These are phyloP conservation scores for Mungos mungo DNA, from an alignment of 2,113 vertebrate species.

Conservation along the genomic window DNA sequence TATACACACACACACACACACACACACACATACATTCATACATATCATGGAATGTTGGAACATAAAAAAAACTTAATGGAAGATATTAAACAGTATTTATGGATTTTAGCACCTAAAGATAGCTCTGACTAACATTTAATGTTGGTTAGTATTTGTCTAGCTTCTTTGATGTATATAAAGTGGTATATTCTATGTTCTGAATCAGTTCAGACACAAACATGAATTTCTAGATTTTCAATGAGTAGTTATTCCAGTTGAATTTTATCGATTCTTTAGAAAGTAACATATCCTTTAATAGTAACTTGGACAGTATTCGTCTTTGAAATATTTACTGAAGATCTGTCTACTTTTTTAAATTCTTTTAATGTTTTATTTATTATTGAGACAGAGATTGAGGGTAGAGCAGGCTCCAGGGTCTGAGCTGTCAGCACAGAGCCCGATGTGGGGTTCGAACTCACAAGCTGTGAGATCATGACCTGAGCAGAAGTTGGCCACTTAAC, in stretches of 20 bases:
- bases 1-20: too few relatives aligned
- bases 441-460: too few relatives aligned
- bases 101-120: not conserved
- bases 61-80: not conserved
- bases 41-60: not conserved
- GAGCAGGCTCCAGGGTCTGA: too few relatives aligned
- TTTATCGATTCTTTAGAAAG: not conserved
- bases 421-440: too few relatives aligned
- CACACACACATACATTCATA: not conserved
- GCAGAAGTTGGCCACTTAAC: too few relatives aligned
- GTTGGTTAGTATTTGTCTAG: not conserved
- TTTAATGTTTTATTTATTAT: too few relatives aligned
- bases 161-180: not conserved
- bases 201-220: not conserved
- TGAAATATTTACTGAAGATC: not conserved
- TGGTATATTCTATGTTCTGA: not conserved
- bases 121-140: not conserved
- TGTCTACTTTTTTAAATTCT: not conserved
- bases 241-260: not conserved
- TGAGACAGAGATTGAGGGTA: too few relatives aligned
- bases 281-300: not conserved
- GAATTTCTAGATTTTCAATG: not conserved
- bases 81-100: not conserved
- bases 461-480: too few relatives aligned
- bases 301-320: not conserved